These are phyloP conservation scores for Diachasmimorpha longicaudata DNA, from an alignment of 1,140 invertebrate genomes.

Conservation along the genomic window DNA sequence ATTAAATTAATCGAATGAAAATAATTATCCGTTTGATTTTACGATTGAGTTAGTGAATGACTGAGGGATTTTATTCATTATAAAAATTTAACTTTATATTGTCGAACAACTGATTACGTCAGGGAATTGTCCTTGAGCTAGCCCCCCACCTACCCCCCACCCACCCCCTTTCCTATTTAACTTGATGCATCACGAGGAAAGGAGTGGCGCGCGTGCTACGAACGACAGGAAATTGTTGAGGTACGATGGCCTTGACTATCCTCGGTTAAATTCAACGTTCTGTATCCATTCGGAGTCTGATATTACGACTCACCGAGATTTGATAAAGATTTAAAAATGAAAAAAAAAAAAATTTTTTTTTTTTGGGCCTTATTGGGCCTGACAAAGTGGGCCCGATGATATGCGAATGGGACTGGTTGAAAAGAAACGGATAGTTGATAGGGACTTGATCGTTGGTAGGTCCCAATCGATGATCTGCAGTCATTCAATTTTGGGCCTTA, in stretches of 20 bases:
- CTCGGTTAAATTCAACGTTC: not conserved
- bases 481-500: no score
- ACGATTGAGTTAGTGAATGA: not conserved
- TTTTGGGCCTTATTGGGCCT: no score
- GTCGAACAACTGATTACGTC: constrained; percentile 1
- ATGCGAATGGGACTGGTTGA: no score
- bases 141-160: not conserved
- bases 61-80: not conserved
- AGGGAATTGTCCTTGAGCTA: not conserved
- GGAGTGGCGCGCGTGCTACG: constrained; percentile 5
- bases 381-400: no score
- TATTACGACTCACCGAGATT: not conserved
- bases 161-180: not conserved
- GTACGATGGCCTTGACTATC: constrained; percentile 6
- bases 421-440: no score
- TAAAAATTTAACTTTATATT: not conserved
- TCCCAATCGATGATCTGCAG: no score
- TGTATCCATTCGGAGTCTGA: not conserved
- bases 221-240: constrained; percentile 8
- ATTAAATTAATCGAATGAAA: no score
- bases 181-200: not conserved
- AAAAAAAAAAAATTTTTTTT: no score
- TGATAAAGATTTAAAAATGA: no score
- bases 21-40: not conserved
- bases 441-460: no score